Evolutionary conservation across 1,140 invertebrate species (phyloP).

Genomic region (Druon quercuslanigerum): DNA sequence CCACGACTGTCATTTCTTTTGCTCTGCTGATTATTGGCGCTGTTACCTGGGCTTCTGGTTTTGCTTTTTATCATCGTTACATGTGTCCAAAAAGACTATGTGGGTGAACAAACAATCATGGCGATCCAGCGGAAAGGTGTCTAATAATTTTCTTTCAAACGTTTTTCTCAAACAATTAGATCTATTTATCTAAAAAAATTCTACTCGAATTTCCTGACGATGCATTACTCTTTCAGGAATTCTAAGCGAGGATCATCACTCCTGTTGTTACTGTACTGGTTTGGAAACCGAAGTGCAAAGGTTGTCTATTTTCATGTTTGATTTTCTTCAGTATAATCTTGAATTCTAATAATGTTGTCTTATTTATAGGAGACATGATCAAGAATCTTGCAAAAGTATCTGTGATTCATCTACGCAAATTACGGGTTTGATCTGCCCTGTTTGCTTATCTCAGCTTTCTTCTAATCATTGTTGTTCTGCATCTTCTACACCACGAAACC

Average conservation of each 20-base stretch:
- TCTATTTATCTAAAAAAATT: neutral
- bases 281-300: neutral
- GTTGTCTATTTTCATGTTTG: neutral
- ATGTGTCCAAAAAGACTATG: conserved; percentile 1
- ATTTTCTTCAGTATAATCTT: no score
- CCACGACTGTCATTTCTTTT: conserved; percentile 54
- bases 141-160: neutral
- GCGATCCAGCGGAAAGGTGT: conserved; percentile 28
- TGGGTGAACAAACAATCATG: conserved; percentile 32
- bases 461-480: neutral
- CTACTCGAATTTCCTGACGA: conserved; percentile 4
- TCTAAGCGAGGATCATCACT: neutral
- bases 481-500: neutral
- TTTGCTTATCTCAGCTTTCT: neutral
- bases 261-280: neutral
- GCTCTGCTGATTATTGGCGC: conserved; percentile 55
- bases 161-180: no score
- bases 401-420: neutral
- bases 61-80: conserved; percentile 47
- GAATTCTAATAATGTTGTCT: neutral
- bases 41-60: conserved; percentile 51
- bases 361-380: neutral
- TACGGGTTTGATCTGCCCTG: neutral
- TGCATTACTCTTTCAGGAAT: neutral
- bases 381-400: neutral